Conservation (phyloP, 2,888 invertebrate genomes). For the Antitype chi region DNA sequence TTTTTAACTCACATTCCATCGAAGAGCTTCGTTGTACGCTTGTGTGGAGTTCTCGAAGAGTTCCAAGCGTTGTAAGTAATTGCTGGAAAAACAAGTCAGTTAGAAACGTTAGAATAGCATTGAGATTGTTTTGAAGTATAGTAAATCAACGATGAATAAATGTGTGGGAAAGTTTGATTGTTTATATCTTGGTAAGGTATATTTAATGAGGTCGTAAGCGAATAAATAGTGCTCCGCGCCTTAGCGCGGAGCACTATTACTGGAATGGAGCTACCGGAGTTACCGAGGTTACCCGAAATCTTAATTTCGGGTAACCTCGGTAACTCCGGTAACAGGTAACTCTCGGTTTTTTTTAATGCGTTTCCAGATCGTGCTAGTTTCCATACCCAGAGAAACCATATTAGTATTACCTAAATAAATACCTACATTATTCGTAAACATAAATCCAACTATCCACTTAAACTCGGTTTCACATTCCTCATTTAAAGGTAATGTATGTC, state of each 20-base stretch:
- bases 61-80: constrained; percentile 87
- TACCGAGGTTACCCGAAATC: background rate
- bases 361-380: too few species aligned
- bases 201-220: background rate
- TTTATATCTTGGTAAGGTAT: background rate
- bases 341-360: background rate
- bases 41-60: constrained; percentile 86
- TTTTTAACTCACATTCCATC: constrained; percentile 85
- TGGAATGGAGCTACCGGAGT: too few species aligned
- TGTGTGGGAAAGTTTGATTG: background rate
- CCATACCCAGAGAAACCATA: background rate
- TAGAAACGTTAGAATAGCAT: constrained; percentile 17
- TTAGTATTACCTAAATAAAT: background rate
- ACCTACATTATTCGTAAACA: background rate
- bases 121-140: constrained; percentile 30
- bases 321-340: too few species aligned
- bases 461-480: background rate
- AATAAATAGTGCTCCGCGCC: background rate
- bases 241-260: too few species aligned
- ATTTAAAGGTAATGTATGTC: background rate
- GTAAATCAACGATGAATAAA: background rate
- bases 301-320: background rate
- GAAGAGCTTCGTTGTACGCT: constrained; percentile 86
- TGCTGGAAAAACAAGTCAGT: constrained; percentile 74
- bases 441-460: background rate